These are phyloP conservation scores for Leucopsar rothschildi DNA, from an alignment of 2,113 vertebrate species.

Conservation along the genomic window DNA sequence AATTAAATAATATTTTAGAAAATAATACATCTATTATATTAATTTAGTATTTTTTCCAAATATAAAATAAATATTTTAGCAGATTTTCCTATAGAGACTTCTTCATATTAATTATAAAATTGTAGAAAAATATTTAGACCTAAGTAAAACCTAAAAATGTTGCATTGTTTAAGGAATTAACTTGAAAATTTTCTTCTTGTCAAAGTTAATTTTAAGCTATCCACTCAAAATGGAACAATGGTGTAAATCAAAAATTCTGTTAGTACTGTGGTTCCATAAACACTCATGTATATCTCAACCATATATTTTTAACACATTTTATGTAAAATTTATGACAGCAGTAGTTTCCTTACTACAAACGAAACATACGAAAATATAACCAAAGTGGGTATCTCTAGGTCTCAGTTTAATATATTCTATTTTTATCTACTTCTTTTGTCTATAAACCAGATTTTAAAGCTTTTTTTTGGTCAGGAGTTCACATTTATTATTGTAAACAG, in stretches of 20 bases:
- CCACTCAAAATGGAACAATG: not conserved
- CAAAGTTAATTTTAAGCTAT: not conserved
- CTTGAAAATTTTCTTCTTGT: not conserved
- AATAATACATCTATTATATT: not conserved
- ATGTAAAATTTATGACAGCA: not conserved
- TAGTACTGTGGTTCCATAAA: not conserved
- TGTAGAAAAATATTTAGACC: not conserved
- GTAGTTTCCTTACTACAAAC: not conserved
- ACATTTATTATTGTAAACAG: not conserved
- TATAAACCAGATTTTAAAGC: not conserved
- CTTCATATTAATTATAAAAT: not conserved
- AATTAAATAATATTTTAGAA: not conserved
- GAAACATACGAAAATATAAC: not conserved
- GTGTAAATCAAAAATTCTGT: not conserved
- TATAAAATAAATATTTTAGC: not conserved
- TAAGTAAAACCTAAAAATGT: not conserved
- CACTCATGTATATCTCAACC: not conserved
- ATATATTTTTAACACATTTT: not conserved
- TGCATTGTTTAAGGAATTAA: not conserved
- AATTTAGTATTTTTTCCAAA: not conserved
- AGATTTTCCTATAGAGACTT: rapidly evolving
- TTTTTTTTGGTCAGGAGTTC: not conserved
- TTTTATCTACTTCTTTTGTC: not conserved
- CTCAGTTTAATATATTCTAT: not conserved
- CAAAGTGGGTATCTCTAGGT: not conserved